A percentile compares a stretch with the other conserved stretches of the same genome.
phyloP scores from a whole-genome alignment of 2,113 vertebrate genomes.

The Indicator indicator region DNA sequence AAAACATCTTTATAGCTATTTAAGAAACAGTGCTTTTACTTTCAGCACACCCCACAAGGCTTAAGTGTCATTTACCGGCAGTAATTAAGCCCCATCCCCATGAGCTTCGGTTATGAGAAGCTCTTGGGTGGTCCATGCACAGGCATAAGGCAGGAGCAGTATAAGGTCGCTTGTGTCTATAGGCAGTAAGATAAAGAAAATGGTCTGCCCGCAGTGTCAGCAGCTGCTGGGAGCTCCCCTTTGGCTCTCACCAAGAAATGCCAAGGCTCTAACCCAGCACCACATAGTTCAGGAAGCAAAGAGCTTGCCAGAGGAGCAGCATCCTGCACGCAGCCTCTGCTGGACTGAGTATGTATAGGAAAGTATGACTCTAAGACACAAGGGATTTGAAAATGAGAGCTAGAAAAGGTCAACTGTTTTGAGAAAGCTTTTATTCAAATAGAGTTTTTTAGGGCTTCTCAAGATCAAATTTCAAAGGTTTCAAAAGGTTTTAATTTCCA shows the following conservation, averaged over 20 bases:
- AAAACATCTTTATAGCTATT: neutral
- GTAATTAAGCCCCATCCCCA: neutral
- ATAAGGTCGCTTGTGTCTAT: neutral
- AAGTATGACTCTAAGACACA: neutral
- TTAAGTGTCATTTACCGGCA: neutral
- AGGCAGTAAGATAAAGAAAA: neutral
- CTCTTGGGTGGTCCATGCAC: neutral
- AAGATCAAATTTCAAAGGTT: constrained; percentile 46
- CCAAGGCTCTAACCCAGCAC: neutral
- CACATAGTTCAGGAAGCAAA: neutral
- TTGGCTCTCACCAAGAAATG: neutral
- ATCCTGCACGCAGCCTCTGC: neutral
- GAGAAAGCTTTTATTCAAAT: constrained; percentile 51
- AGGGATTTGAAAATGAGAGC: constrained; percentile 28
- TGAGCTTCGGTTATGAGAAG: neutral
- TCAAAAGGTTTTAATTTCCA: constrained; percentile 31
- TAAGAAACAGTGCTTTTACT: neutral
- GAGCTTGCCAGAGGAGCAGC: neutral
- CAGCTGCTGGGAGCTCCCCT: neutral
- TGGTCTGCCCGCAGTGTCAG: neutral
- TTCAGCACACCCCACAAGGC: neutral
- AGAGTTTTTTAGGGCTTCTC: constrained; percentile 37
- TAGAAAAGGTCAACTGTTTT: constrained; percentile 58
- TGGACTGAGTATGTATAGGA: neutral
- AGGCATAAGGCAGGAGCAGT: neutral